phyloP scores from a whole-genome alignment of 2,113 vertebrate genomes.

The Potamarius usumacintae region DNA sequence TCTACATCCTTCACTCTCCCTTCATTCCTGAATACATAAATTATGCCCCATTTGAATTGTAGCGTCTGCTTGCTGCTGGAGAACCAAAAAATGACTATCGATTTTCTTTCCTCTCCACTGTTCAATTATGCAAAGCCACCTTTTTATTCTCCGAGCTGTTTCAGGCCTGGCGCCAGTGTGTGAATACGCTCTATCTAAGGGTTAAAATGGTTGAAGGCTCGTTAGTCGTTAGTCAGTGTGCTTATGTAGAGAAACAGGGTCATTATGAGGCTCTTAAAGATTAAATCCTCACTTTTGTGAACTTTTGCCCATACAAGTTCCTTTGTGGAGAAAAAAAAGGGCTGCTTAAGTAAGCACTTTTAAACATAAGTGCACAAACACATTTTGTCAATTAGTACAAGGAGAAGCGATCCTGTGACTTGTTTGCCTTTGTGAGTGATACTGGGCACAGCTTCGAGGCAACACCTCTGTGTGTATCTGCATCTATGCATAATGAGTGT shows the following conservation, averaged over 20 bases:
- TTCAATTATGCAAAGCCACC: conserved; percentile 75
- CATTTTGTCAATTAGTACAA: neutral
- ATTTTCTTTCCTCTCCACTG: conserved; percentile 77
- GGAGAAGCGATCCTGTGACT: neutral
- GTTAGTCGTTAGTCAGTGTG: neutral
- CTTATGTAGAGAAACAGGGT: conserved; percentile 13
- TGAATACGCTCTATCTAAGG: neutral
- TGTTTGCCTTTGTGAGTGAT: conserved; percentile 14
- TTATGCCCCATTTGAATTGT: conserved; percentile 65
- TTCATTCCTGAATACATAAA: neutral
- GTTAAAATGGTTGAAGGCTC: neutral
- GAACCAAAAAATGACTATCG: conserved; percentile 79
- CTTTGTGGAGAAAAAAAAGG: neutral
- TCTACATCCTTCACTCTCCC: neutral
- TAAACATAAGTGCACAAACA: neutral
- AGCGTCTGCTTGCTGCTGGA: conserved; percentile 70
- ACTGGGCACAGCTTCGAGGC: neutral
- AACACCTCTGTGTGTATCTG: conserved; percentile 16
- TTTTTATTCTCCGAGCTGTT: conserved; percentile 31
- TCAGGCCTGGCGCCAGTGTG: neutral
- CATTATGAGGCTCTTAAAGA: conserved; percentile 39
- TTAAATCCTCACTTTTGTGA: neutral
- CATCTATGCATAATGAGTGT: neutral
- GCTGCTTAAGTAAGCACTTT: conserved; percentile 20
- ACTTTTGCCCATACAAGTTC: neutral